A percentile compares a stretch with the other conserved stretches of the same genome.
phyloP scores from a whole-genome alignment of 2,113 vertebrate genomes.

The Neolamprologus sp. region DNA sequence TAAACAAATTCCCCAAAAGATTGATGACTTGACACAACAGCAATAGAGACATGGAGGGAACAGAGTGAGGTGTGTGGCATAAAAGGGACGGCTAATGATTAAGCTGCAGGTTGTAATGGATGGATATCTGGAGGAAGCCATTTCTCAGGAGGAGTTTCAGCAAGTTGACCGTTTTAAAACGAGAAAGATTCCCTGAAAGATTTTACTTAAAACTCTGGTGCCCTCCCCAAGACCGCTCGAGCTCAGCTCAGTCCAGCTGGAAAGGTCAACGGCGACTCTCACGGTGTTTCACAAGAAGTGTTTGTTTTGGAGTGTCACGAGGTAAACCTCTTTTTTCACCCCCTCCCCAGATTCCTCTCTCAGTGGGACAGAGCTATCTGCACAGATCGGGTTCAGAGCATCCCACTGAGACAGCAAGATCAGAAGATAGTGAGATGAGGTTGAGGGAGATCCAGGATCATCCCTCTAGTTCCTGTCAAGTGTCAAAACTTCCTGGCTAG shows the following conservation, averaged over 20 bases:
- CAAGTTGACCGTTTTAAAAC: neutral
- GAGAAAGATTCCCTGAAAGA: neutral
- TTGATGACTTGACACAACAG: constrained; percentile 18
- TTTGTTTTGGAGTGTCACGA: neutral
- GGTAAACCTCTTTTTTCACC: neutral
- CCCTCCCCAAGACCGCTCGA: neutral
- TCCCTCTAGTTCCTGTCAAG: constrained; percentile 15
- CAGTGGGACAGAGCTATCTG: constrained; percentile 24
- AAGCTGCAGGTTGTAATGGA: neutral
- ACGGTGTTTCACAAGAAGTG: neutral
- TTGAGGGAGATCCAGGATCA: neutral
- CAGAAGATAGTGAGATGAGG: neutral
- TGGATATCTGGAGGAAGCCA: neutral
- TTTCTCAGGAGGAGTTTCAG: neutral
- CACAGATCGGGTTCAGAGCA: constrained; percentile 44
- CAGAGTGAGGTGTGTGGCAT: neutral
- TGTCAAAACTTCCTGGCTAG: neutral
- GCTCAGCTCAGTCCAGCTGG: neutral
- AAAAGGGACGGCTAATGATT: neutral
- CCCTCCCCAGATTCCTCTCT: neutral
- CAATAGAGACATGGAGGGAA: neutral
- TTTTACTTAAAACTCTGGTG: neutral
- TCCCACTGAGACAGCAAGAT: constrained; percentile 39
- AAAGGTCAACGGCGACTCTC: neutral
- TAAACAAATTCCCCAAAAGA: constrained; percentile 36